A percentile compares a stretch with the other conserved stretches of the same genome.
Evolutionary conservation across 2,888 invertebrate genomes (phyloP).

Genomic region (Amphipoea oculea): DNA sequence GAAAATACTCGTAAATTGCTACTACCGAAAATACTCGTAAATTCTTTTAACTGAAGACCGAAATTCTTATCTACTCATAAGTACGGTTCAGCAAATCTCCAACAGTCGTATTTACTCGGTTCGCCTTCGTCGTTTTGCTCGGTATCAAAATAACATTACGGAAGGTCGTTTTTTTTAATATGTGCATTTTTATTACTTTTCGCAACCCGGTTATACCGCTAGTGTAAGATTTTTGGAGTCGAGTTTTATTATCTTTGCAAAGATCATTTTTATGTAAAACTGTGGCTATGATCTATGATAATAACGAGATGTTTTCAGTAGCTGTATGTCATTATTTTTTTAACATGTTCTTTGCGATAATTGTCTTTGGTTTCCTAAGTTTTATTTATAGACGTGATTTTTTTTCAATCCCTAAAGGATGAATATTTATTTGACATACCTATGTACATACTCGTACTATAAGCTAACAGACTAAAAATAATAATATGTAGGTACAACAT

Average conservation of each 20-base stretch:
- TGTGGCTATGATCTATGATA: not conserved
- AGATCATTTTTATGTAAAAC: constrained; percentile 27
- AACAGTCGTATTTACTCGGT: constrained; percentile 39
- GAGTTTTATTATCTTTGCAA: constrained; percentile 34
- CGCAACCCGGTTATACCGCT: constrained; percentile 9
- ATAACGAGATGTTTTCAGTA: not conserved
- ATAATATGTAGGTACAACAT: too few species aligned
- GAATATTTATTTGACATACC: too few species aligned
- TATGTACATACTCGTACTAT: too few species aligned
- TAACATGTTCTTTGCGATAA: not conserved
- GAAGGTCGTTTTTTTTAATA: constrained; percentile 56
- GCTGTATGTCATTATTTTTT: not conserved
- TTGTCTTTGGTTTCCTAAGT: not conserved
- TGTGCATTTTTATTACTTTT: constrained; percentile 52
- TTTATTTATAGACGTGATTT: not conserved
- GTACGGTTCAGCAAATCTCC: constrained; percentile 16
- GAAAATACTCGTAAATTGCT: not conserved
- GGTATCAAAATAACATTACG: constrained; percentile 54
- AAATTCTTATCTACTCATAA: constrained; percentile 16
- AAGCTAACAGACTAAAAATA: too few species aligned
- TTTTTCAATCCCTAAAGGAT: too few species aligned
- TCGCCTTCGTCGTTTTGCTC: constrained; percentile 10
- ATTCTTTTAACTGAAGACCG: constrained; percentile 3
- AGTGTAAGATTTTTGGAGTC: constrained; percentile 30
- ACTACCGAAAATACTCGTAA: constrained; percentile 25